Conservation (phyloP, 2,888 invertebrate species). For the Pseudoips prasinana region DNA sequence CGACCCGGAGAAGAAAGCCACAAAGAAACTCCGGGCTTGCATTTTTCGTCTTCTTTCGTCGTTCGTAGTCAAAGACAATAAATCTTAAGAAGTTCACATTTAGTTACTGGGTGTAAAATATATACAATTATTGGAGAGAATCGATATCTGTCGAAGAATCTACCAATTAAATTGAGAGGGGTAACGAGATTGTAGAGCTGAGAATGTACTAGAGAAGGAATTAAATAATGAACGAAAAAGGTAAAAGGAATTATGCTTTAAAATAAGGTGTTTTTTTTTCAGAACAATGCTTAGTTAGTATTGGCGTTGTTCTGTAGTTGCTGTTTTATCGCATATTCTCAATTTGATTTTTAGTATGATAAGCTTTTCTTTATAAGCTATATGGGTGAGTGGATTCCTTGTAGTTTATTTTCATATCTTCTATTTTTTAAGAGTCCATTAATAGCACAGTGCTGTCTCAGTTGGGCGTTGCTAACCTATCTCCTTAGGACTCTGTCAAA, state of each 20-base stretch:
- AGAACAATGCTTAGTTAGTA: neutral
- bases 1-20: no score
- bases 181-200: conserved; percentile 49
- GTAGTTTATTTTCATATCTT: no score
- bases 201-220: neutral
- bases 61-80: no score
- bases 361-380: neutral
- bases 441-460: no score
- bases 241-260: neutral
- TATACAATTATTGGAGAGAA: conserved; percentile 33
- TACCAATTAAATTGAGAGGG: conserved; percentile 67
- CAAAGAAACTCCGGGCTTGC: no score
- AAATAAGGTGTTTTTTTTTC: neutral
- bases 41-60: no score
- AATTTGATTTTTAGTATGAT: neutral
- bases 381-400: no score
- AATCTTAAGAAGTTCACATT: no score
- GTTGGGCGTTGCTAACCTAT: no score
- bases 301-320: neutral
- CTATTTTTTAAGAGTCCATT: no score
- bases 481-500: no score
- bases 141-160: conserved; percentile 63
- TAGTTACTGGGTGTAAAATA: conserved; percentile 15
- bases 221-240: neutral
- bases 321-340: neutral